These are phyloP conservation scores for Valencia hispanica DNA, from an alignment of 2,797 vertebrate genomes.

Conservation along the genomic window DNA sequence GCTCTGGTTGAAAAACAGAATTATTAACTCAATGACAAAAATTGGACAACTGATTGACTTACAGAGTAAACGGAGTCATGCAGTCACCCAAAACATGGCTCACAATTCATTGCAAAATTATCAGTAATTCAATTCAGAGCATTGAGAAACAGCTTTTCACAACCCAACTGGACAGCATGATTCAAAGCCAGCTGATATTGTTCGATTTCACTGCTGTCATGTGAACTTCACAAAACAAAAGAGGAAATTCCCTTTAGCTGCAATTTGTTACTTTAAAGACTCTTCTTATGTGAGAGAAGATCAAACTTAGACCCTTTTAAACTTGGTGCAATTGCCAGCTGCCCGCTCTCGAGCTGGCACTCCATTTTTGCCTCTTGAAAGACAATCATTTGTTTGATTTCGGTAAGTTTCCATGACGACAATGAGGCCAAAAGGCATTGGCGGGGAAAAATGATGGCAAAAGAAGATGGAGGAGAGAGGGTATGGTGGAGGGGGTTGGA, in stretches of 20 bases:
- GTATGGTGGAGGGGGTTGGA: slow-evolving; percentile 34
- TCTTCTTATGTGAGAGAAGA: slow-evolving; percentile 18
- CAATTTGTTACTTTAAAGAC: slow-evolving; percentile 10
- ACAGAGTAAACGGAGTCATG: slow-evolving; percentile 37
- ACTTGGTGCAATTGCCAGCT: neutral
- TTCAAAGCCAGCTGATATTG: slow-evolving; percentile 41
- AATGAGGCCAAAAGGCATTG: slow-evolving; percentile 49
- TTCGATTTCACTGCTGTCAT: slow-evolving; percentile 27
- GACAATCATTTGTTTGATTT: slow-evolving; percentile 49
- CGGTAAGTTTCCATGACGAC: slow-evolving; percentile 66
- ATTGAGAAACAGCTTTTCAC: slow-evolving; percentile 13
- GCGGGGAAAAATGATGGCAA: slow-evolving; percentile 30
- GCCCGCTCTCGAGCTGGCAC: slow-evolving; percentile 20
- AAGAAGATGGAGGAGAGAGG: slow-evolving; percentile 36
- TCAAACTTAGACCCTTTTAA: slow-evolving; percentile 11
- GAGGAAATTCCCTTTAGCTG: slow-evolving; percentile 26
- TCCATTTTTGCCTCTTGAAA: slow-evolving; percentile 9
- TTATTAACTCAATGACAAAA: neutral
- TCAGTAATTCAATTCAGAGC: slow-evolving; percentile 30
- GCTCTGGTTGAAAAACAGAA: neutral
- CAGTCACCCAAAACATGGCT: slow-evolving; percentile 13
- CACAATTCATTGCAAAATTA: slow-evolving; percentile 34
- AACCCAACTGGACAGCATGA: slow-evolving; percentile 21
- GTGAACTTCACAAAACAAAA: slow-evolving; percentile 18
- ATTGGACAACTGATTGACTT: neutral